phyloP scores from a whole-genome alignment of 1,140 invertebrate genomes.

The Metaphire vulgaris region DNA sequence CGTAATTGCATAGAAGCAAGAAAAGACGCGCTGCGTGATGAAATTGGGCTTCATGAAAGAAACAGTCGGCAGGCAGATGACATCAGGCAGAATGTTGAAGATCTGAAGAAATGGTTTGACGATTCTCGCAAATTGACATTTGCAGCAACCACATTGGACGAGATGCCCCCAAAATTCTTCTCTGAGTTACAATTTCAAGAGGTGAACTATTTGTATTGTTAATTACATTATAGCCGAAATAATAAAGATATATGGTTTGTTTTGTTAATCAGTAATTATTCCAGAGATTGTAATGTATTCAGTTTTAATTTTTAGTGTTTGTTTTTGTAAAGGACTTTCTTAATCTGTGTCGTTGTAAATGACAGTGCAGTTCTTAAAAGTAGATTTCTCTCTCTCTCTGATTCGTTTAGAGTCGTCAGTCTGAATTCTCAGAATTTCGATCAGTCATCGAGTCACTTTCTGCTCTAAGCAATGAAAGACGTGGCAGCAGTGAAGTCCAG shows the following conservation, averaged over 20 bases:
- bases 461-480: neutral
- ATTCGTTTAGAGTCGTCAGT: neutral
- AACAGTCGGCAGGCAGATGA: neutral
- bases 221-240: too few species aligned
- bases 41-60: neutral
- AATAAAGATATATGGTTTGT: too few species aligned
- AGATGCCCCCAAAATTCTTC: neutral
- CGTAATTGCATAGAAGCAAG: neutral
- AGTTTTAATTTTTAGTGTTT: too few species aligned
- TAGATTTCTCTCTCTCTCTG: too few species aligned
- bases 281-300: too few species aligned
- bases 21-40: neutral
- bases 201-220: neutral
- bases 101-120: neutral
- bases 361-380: too few species aligned
- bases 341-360: too few species aligned
- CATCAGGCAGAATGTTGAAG: neutral
- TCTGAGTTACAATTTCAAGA: neutral
- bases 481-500: too few species aligned
- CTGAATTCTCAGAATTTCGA: neutral
- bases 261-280: too few species aligned
- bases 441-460: neutral
- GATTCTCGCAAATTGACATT: neutral
- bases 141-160: neutral
- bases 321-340: too few species aligned